Percentiles rank a stretch among this genome's conserved stretches.
phyloP scores from a whole-genome alignment of 1,140 invertebrate genomes.

The Pteromalus puparum region DNA sequence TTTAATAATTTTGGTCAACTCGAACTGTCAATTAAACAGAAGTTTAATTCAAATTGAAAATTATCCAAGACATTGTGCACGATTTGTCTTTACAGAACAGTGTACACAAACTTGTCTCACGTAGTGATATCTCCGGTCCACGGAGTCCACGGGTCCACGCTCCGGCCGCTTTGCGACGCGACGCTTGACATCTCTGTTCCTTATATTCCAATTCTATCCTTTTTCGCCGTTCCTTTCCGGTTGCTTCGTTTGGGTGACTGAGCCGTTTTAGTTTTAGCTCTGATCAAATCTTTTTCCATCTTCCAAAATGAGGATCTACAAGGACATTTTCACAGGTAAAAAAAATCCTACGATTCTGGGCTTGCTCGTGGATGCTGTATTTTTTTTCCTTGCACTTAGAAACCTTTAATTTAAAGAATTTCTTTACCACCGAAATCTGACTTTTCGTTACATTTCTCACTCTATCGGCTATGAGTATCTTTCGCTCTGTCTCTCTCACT shows the following conservation, averaged over 20 bases:
- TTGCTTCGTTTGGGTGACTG: conserved; percentile 77
- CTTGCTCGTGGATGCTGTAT: background rate
- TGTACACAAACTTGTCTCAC: conserved; percentile 19
- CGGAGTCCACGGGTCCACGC: too few species aligned
- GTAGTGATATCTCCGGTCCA: conserved; percentile 17
- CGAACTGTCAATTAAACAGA: background rate
- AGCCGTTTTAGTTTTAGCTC: conserved; percentile 80
- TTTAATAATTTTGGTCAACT: background rate
- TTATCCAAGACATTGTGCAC: background rate
- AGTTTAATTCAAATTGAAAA: too few species aligned
- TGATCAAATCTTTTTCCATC: conserved; percentile 81
- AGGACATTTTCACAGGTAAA: conserved; percentile 94
- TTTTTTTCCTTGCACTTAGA: background rate
- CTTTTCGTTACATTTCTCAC: background rate
- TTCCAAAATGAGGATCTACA: conserved; percentile 95
- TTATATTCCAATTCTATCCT: conserved; percentile 4
- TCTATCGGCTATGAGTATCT: background rate
- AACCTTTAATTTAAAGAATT: background rate
- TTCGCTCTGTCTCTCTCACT: background rate
- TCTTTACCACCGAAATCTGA: background rate
- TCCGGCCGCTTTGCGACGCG: too few species aligned
- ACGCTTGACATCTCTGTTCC: background rate
- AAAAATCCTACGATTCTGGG: conserved; percentile 37
- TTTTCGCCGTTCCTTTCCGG: conserved; percentile 75
- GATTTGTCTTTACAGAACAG: background rate